Evolutionary conservation across 1,140 invertebrate genomes (phyloP), one percentile per base, ranked within the genome.

Genomic region (Mizuhopecten yessoensis): DNA sequence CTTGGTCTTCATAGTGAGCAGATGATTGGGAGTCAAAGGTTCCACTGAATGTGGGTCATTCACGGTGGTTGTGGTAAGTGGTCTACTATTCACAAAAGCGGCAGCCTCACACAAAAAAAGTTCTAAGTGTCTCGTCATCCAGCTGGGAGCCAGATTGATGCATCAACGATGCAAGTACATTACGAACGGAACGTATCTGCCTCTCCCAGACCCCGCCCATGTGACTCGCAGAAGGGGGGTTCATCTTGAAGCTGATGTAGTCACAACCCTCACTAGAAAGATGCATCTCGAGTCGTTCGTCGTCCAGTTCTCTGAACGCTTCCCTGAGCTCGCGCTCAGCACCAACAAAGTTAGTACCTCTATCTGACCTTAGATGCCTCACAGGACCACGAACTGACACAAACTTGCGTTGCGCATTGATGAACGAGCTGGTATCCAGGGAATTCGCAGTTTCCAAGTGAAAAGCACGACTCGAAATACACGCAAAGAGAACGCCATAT

Each of bases 291-390:
- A n/a, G n/a, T n/a, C n/a, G n/a, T n/a, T n/a, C n/a, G 17, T 57
- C 2, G 33, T 90, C 90, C 57, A 92, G 88, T 33, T 91, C n/a
- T 33, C 86, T 33, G 34, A 92, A 33, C 23, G 86, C 42, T 42
- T 90, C 88, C 15, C 86, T 86, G 17, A 95, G 88, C 90, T 96
- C 95, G 89, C 90, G 91, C 86, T 94, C 90, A 75, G 90, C 95
- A 34, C 90, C 95, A 29, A 91, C 87, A 75, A 94, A 94, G 90
- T 94, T 95, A 13, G 93, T 94, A 33, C 94, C 93, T n/a, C 90
- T 92, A 90, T 95, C 95, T 36, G 88, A 93, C 89, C 93, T 92
- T 5, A 94, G 86, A 5, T 89, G 45, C 88, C 57, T 45, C 75
- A 94, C 89, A 0, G 90, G 34, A 20, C 92, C 93, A 90, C 94